Percentiles rank a stretch among this genome's conserved stretches.
phyloP scores from a whole-genome alignment of 2,113 vertebrate species.

The Procavia capensis region DNA sequence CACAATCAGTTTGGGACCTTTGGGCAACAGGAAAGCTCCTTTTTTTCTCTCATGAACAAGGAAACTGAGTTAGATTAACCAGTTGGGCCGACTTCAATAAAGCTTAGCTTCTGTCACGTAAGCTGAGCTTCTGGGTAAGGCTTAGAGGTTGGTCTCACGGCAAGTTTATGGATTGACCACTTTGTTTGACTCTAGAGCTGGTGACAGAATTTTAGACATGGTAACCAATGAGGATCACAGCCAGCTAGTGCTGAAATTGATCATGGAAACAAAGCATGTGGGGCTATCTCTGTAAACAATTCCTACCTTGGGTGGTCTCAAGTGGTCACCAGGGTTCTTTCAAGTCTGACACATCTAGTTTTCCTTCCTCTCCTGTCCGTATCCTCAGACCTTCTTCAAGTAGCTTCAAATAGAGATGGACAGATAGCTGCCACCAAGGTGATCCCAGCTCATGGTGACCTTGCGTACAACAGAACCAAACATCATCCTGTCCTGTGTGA shows the following conservation, averaged over 20 bases:
- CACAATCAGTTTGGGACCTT: background rate
- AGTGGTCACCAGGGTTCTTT: background rate
- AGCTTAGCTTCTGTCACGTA: background rate
- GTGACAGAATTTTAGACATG: background rate
- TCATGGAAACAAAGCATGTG: background rate
- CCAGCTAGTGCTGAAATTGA: accelerated
- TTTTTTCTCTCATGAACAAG: background rate
- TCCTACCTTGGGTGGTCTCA: background rate
- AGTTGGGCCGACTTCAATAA: background rate
- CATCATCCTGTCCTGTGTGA: background rate
- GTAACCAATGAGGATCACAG: background rate
- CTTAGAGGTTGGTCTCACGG: background rate
- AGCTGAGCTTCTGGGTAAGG: background rate
- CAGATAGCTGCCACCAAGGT: background rate
- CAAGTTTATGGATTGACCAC: background rate
- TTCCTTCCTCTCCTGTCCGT: background rate
- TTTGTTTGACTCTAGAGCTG: background rate
- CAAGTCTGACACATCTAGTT: background rate
- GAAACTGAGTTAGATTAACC: background rate
- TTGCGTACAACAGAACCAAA: background rate
- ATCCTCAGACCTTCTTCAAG: background rate
- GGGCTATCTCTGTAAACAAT: background rate
- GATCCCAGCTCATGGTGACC: background rate
- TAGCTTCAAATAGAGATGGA: background rate
- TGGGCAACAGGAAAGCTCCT: background rate